phyloP scores from a whole-genome alignment of 2,888 invertebrate genomes.

The Poecilobothrus nobilitatus region DNA sequence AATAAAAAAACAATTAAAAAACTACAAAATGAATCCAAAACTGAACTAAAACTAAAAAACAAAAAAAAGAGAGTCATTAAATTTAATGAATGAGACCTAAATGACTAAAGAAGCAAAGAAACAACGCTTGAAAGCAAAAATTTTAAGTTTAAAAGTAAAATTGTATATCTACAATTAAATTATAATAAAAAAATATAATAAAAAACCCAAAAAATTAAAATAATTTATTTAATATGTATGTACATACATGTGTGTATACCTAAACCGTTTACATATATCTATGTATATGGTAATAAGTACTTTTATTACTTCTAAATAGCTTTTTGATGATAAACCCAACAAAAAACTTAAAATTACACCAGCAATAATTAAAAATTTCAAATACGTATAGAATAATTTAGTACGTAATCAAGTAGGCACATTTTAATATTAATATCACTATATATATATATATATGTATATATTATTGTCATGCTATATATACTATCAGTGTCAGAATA shows the following conservation, averaged over 20 bases:
- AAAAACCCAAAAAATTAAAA: too few relatives aligned
- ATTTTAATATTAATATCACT: too few relatives aligned
- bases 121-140: background rate
- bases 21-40: background rate
- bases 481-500: too few relatives aligned
- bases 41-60: too few relatives aligned
- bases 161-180: background rate
- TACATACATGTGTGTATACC: background rate
- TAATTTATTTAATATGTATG: background rate
- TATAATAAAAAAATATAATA: too few relatives aligned
- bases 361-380: too few relatives aligned
- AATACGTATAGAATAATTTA: too few relatives aligned
- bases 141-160: background rate
- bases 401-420: too few relatives aligned
- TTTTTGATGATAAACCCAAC: background rate
- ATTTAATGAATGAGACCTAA: background rate
- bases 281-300: background rate
- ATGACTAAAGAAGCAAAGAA: background rate
- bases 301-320: background rate
- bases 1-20: background rate
- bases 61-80: background rate
- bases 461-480: too few relatives aligned
- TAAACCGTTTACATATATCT: background rate
- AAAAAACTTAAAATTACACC: too few relatives aligned
- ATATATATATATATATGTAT: too few relatives aligned